Conservation (phyloP, 2,888 invertebrate species). For the Drosophila kanekoi region DNA sequence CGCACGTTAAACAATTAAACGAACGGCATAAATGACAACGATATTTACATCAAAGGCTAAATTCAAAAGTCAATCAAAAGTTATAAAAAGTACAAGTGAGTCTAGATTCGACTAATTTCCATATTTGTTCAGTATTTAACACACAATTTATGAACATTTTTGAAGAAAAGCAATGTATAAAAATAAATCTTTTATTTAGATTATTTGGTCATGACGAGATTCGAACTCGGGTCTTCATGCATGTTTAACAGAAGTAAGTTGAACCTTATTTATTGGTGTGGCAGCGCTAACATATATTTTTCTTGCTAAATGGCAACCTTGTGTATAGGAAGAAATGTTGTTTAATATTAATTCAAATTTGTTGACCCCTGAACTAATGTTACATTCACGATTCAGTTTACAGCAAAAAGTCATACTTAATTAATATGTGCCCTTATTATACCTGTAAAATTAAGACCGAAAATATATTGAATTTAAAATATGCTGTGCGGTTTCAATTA, state of each 20-base stretch:
- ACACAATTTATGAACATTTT: no score
- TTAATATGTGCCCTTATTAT: neutral
- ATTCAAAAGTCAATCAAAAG: neutral
- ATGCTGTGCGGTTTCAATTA: neutral
- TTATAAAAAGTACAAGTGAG: neutral
- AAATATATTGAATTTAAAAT: neutral
- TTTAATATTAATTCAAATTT: neutral
- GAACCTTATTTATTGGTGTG: constrained; percentile 1
- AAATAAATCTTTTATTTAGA: neutral
- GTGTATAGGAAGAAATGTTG: no score
- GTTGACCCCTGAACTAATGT: neutral
- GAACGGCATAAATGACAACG: constrained; percentile 6
- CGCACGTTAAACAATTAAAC: constrained; percentile 8
- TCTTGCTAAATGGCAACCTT: constrained; percentile 6
- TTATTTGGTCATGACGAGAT: neutral
- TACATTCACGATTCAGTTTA: neutral
- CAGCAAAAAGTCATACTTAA: neutral
- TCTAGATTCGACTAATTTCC: no score
- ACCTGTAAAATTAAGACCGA: neutral
- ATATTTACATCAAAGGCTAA: constrained; percentile 5
- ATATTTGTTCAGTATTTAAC: no score
- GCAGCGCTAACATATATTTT: constrained; percentile 9
- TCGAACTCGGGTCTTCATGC: constrained; percentile 18
- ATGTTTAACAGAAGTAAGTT: neutral
- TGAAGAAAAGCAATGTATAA: no score